phyloP scores from a whole-genome alignment of 2,888 invertebrate genomes.

The Hemithea aestivaria region DNA sequence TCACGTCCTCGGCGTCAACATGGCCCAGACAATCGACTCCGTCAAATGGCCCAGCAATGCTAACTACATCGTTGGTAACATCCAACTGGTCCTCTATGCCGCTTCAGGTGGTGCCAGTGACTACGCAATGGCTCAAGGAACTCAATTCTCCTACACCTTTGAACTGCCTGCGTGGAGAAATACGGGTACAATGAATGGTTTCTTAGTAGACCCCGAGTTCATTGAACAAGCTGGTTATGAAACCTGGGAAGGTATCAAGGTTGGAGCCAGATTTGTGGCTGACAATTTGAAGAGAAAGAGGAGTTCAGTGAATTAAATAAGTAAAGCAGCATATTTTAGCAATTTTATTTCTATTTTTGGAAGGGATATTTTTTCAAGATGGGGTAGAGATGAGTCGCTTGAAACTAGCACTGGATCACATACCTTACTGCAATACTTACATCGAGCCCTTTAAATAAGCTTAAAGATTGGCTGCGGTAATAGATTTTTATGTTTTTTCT shows the following conservation, averaged over 20 bases:
- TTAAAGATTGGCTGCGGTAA: too few species aligned
- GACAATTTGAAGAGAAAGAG: constrained; percentile 11
- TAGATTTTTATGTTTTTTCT: too few species aligned
- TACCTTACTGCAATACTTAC: too few species aligned
- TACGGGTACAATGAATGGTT: constrained; percentile 53
- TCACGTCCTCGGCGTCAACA: constrained; percentile 52
- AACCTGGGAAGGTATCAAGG: constrained; percentile 80
- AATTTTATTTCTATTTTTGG: too few species aligned
- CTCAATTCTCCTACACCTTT: constrained; percentile 79
- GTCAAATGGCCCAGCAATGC: constrained; percentile 61
- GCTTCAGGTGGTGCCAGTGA: constrained; percentile 83
- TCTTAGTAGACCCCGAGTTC: constrained; percentile 74
- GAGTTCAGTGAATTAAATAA: constrained; percentile 1
- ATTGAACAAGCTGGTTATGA: constrained; percentile 79
- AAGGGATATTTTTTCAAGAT: too few species aligned
- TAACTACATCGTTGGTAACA: constrained; percentile 71
- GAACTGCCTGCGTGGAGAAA: constrained; percentile 78
- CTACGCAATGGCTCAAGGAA: constrained; percentile 74
- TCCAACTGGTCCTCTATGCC: constrained; percentile 68
- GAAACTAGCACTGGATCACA: too few species aligned
- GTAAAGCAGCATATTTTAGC: neutral
- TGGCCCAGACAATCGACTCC: constrained; percentile 63
- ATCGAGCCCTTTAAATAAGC: too few species aligned
- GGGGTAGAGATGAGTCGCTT: too few species aligned
- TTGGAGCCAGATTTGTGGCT: constrained; percentile 58